phyloP scores from a whole-genome alignment of 2,888 invertebrate genomes.

The Cylindroiulus punctatus region DNA sequence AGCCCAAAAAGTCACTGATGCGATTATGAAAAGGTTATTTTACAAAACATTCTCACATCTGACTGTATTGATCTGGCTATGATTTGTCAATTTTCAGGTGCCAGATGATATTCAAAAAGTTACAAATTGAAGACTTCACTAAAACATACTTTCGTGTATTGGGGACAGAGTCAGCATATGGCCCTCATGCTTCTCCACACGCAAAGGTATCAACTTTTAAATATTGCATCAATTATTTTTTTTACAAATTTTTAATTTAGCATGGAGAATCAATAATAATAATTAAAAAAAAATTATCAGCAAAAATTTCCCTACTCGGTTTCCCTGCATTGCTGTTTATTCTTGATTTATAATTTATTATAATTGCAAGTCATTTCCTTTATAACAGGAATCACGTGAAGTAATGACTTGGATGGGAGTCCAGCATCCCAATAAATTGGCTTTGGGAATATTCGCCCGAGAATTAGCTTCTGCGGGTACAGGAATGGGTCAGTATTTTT shows the following conservation, averaged over 20 bases:
- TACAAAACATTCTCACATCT: not conserved
- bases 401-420: constrained; percentile 68
- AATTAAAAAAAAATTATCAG: too few species aligned
- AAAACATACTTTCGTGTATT: constrained; percentile 66
- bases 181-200: constrained; percentile 63
- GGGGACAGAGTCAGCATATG: constrained; percentile 67
- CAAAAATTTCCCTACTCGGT: too few species aligned
- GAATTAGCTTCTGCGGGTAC: constrained; percentile 70
- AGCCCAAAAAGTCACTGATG: constrained; percentile 66
- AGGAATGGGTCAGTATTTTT: constrained; percentile 65
- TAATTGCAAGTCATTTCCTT: not conserved
- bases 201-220: constrained; percentile 57
- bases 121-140: constrained; percentile 66
- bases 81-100: constrained; percentile 60
- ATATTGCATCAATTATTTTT: not conserved
- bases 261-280: too few species aligned
- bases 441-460: constrained; percentile 67
- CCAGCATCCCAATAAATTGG: constrained; percentile 67
- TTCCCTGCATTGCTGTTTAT: too few species aligned
- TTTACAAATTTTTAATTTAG: too few species aligned
- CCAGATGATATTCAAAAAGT: constrained; percentile 63
- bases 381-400: constrained; percentile 64
- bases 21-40: constrained; percentile 66
- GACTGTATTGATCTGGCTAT: constrained; percentile 48
- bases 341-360: not conserved